phyloP scores from a whole-genome alignment of 2,113 vertebrate genomes.

The Halcyon senegalensis region DNA sequence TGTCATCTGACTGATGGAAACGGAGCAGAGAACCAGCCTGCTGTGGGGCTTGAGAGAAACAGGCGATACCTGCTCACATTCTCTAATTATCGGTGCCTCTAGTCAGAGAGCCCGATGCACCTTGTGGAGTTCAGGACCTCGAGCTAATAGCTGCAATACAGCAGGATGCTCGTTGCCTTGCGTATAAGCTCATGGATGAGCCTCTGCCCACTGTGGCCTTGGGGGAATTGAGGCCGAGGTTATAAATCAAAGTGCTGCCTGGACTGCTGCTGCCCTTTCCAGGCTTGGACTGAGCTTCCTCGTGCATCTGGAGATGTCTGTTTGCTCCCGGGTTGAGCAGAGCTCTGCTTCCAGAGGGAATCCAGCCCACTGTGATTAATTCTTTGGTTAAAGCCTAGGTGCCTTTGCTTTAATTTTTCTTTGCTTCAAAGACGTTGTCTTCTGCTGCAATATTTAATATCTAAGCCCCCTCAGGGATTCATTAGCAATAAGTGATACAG shows the following conservation, averaged over 20 bases:
- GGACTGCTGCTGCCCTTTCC: background rate
- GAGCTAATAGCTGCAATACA: background rate
- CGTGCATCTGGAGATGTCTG: background rate
- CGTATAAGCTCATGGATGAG: background rate
- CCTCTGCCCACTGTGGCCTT: background rate
- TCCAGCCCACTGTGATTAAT: background rate
- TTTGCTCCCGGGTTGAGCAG: background rate
- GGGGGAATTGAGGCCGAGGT: background rate
- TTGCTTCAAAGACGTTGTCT: background rate
- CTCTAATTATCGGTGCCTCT: background rate
- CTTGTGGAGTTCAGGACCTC: background rate
- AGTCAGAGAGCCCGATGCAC: background rate
- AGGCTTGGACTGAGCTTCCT: background rate
- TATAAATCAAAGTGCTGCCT: background rate
- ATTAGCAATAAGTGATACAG: conserved; percentile 30
- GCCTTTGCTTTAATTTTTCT: background rate
- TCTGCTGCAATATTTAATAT: conserved; percentile 19
- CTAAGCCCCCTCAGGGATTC: conserved; percentile 6
- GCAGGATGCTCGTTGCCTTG: background rate
- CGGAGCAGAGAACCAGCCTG: background rate
- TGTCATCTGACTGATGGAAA: background rate
- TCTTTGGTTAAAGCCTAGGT: background rate
- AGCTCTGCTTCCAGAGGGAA: background rate
- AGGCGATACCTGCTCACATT: background rate
- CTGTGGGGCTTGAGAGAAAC: background rate